A percentile compares a stretch with the other conserved stretches of the same genome.
These are phyloP conservation scores for Carcinoscorpius rotundicauda DNA, from an alignment of 1,140 invertebrate genomes.

Conservation along the genomic window DNA sequence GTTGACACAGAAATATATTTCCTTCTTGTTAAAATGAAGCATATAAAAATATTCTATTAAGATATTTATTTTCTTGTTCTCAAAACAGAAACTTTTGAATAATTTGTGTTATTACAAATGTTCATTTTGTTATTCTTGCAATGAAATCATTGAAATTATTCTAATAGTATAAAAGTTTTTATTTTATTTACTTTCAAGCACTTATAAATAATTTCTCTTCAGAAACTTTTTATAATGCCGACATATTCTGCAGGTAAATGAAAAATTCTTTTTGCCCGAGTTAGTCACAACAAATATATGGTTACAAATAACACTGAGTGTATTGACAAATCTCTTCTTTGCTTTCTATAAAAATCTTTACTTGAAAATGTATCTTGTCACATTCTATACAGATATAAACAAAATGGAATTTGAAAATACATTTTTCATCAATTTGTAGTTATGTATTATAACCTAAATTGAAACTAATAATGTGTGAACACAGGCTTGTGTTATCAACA, in stretches of 20 bases:
- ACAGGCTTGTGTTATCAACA: not conserved
- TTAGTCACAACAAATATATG: conserved; percentile 99
- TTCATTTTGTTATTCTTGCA: too few relatives aligned
- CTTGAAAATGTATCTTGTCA: too few relatives aligned
- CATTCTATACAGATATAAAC: too few relatives aligned
- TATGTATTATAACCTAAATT: not conserved
- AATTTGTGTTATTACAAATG: too few relatives aligned
- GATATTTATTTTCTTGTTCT: too few relatives aligned
- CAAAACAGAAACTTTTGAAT: not conserved
- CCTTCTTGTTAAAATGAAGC: conserved; percentile 18
- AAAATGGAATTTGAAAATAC: too few relatives aligned
- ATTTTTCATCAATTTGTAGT: too few relatives aligned
- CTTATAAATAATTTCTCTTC: conserved; percentile 13
- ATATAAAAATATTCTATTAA: too few relatives aligned
- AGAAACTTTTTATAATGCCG: conserved; percentile 41
- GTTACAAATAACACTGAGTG: conserved; percentile 87
- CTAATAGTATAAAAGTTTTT: too few relatives aligned
- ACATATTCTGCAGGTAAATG: conserved; percentile 52
- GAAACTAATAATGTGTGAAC: not conserved
- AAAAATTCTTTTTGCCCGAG: conserved; percentile 74
- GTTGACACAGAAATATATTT: too few relatives aligned
- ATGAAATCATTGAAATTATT: too few relatives aligned
- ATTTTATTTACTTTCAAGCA: not conserved
- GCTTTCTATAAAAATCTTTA: too few relatives aligned
- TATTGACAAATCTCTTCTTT: conserved; percentile 47